phyloP scores from a whole-genome alignment of 92 coral and sea anemone species.

The Scolanthus callimorphus region DNA sequence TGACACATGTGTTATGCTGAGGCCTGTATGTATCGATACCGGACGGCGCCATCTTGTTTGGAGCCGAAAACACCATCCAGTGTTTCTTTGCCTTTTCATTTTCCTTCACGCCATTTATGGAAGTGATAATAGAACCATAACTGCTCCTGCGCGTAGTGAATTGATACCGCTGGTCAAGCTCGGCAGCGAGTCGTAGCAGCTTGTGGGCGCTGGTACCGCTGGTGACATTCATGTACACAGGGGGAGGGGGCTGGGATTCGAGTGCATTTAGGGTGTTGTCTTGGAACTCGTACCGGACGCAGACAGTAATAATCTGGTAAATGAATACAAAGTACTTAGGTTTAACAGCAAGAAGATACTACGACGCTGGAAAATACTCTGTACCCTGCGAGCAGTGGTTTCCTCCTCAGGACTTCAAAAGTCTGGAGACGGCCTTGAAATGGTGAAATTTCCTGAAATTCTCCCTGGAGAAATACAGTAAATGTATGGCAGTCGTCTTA shows the following conservation, averaged over 20 bases:
- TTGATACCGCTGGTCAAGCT: constrained; percentile 36
- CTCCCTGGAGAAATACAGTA: too few relatives aligned
- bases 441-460: too few relatives aligned
- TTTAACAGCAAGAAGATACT: too few relatives aligned
- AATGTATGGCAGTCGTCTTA: too few relatives aligned
- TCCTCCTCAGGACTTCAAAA: too few relatives aligned
- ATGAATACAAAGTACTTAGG: too few relatives aligned
- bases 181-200: constrained; percentile 50
- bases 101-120: constrained; percentile 37
- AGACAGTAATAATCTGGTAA: constrained; percentile 50
- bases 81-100: constrained; percentile 20
- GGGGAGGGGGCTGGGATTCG: constrained; percentile 20
- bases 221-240: constrained; percentile 17
- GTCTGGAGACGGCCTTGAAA: too few relatives aligned
- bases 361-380: too few relatives aligned
- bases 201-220: constrained; percentile 52
- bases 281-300: constrained; percentile 44
- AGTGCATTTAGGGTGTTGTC: constrained; percentile 1
- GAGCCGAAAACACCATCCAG: constrained; percentile 62
- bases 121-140: constrained; percentile 45
- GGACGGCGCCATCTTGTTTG: constrained; percentile 28
- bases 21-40: constrained; percentile 77
- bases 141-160: constrained; percentile 9
- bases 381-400: too few relatives aligned
- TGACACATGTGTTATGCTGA: constrained; percentile 41